Percentiles rank a stretch among this genome's conserved stretches.
Evolutionary conservation across 2,888 invertebrate genomes (phyloP).

Genomic region (Polymixis flavicincta): DNA sequence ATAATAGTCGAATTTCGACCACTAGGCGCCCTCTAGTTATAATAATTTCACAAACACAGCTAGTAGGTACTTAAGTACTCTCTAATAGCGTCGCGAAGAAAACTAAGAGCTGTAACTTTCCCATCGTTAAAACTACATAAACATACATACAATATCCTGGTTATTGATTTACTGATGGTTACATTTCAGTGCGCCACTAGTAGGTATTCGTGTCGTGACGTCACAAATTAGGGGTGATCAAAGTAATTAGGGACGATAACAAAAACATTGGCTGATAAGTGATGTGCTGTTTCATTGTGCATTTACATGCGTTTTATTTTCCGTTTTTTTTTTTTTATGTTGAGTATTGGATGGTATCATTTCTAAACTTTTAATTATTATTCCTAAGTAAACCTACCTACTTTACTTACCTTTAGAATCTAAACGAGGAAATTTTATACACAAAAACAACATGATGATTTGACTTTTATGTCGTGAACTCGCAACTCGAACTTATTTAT

Average conservation of each 20-base stretch:
- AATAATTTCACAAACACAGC: neutral
- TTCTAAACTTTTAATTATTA: neutral
- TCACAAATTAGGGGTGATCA: slow-evolving; percentile 9
- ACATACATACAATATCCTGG: slow-evolving; percentile 14
- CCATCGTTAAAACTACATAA: slow-evolving; percentile 27
- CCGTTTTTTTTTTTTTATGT: neutral
- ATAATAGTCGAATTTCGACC: too few species aligned
- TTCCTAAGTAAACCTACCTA: neutral
- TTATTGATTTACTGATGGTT: slow-evolving; percentile 41
- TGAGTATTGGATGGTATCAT: neutral
- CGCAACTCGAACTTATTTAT: neutral
- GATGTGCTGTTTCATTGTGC: slow-evolving; percentile 7
- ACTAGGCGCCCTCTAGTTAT: neutral
- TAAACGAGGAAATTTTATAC: neutral
- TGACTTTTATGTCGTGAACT: neutral
- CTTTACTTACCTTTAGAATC: neutral
- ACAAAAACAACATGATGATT: neutral
- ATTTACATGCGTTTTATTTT: slow-evolving; percentile 1
- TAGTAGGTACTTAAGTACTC: neutral
- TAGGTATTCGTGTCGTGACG: neutral
- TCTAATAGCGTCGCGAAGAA: slow-evolving; percentile 6
- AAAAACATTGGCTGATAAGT: slow-evolving; percentile 24
- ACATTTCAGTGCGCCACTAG: slow-evolving; percentile 1
- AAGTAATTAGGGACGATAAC: slow-evolving; percentile 11
- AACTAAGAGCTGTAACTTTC: slow-evolving; percentile 21